Base-by-base conservation (phyloP, 2,113 vertebrate genomes). In the Stegastes partitus region DNA sequence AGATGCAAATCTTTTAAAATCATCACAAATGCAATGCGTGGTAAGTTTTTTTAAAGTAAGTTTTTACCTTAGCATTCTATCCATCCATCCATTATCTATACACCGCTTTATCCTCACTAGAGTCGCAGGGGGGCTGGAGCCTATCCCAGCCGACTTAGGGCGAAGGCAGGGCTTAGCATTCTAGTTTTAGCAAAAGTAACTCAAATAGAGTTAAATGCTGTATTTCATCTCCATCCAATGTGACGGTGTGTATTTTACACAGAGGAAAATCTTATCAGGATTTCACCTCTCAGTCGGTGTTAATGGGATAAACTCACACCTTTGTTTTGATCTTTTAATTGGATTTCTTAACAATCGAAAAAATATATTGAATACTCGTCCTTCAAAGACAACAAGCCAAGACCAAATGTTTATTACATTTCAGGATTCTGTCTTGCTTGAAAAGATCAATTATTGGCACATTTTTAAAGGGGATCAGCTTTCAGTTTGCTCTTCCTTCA, bases 401-500 rank as follows among this genome's bases (percentile, higher is more conserved):
- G 9, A 18, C 11, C 31, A 59, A 28, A 54, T 63, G 25, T 61
- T 39, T 59, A 49, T 59, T n/a, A 47, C 53, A 74, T 76, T 71
- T 85, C 65, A 77, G 64, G 23, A 50, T 81, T 84, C 74, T 67
- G 61, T 68, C 37, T n/a, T 58, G 37, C 77, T 81, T 86, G 72
- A 79, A 87, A 89, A 88, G 57, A 75, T 79, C 68, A 81, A 86
- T 87, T 79, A 89, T 81, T 81, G 74, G 78, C 79, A 89, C 72
- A 66, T 87, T 87, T 86, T 62, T 84, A 73, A 89, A 85, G 82
- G 56, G 84, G 87, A 93, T 93, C 91, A 37, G 71, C 77, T 94
- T 93, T 90, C 92, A 74, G 61, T 76, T 87, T 83, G 76, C 80
- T 74, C 87, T 86, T 92, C 89, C 89, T 68, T 51, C 85, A 71